phyloP scores from a whole-genome alignment of 2,888 invertebrate genomes.

The Leptura quadrifasciata region DNA sequence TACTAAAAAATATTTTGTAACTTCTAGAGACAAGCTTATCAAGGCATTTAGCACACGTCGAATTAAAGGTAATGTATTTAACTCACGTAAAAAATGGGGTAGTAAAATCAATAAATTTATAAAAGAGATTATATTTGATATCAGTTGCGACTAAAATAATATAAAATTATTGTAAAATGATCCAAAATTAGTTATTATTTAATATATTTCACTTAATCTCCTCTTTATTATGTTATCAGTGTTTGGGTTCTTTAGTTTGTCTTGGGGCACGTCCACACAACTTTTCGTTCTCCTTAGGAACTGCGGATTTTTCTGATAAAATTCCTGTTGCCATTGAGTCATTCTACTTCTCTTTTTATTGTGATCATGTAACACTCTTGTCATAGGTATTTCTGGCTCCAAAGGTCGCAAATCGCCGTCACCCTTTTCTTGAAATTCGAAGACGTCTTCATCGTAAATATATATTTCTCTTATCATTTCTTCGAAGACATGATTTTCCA shows the following conservation, averaged over 20 bases:
- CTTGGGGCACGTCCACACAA: constrained; percentile 24
- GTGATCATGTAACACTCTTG: constrained; percentile 1
- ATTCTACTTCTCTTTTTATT: constrained; percentile 33
- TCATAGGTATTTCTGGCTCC: constrained; percentile 33
- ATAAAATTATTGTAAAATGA: too few relatives aligned
- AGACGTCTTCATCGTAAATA: constrained; percentile 26
- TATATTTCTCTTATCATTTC: constrained; percentile 35
- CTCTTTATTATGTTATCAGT: constrained; percentile 13
- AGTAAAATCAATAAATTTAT: too few relatives aligned
- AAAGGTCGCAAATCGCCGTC: constrained; percentile 33
- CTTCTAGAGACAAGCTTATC: too few relatives aligned
- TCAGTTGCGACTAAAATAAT: too few relatives aligned
- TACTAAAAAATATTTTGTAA: too few relatives aligned
- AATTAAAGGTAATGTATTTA: too few relatives aligned
- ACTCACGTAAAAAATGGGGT: too few relatives aligned
- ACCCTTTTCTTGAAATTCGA: constrained; percentile 28
- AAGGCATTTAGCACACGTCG: too few relatives aligned
- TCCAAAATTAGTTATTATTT: not conserved
- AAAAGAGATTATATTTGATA: too few relatives aligned
- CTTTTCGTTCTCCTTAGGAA: constrained; percentile 40
- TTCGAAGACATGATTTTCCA: constrained; percentile 29
- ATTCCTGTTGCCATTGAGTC: constrained; percentile 33
- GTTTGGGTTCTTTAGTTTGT: not conserved
- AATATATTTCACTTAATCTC: constrained; percentile 41
- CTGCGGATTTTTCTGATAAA: constrained; percentile 43